Evolutionary conservation across 2,888 invertebrate genomes (phyloP), one percentile per base, ranked within the genome.

Genomic region (Eucera pruinosa): DNA sequence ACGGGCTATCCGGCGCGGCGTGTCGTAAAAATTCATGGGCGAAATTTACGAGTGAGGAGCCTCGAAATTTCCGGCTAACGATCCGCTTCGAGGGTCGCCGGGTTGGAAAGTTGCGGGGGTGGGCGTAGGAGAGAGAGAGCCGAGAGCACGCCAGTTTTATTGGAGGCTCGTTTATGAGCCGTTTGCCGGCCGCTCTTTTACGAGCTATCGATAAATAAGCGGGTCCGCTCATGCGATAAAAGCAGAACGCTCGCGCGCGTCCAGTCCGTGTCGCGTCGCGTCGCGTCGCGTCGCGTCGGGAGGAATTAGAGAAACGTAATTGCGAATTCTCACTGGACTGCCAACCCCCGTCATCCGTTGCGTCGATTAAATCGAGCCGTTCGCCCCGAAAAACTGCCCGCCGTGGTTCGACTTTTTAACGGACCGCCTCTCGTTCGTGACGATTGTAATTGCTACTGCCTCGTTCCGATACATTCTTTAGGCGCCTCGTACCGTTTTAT

Each of bases 21-120:
- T 47, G 58, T 76, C 84, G 82, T 86, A 86, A 86, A 86, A 86
- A 86, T 86, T 85, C 82, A 86, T 81, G 84, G 66, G 13, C 68
- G 72, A 82, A 86, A 82, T 84, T 86, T 86, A 86, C 82, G 86
- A 84, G 78, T 57, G 70, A 48, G 58, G 69, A 52, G 69, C 75
- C 73, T 72, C 77, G 80, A 84, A 82, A 84, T 79, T 86, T 82
- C 65, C 74, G 60, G 68, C 78, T 85, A 85, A 86, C 82, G 86
- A 85, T 80, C 77, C 78, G 66, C 48, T 47, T 57, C 66, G 61
- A 45, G 66, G 61, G 50, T n/a, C 20, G 67, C 36, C 36, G 1
- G 45, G 57, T 15, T 43, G 47, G 48, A 60, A 50, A 65, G 50
- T 4, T 15, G 39, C 20, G 5, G 23, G 20, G 23, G 47, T 18